Conservation (phyloP, 2,113 vertebrate genomes). For the Burhinus bistriatus region DNA sequence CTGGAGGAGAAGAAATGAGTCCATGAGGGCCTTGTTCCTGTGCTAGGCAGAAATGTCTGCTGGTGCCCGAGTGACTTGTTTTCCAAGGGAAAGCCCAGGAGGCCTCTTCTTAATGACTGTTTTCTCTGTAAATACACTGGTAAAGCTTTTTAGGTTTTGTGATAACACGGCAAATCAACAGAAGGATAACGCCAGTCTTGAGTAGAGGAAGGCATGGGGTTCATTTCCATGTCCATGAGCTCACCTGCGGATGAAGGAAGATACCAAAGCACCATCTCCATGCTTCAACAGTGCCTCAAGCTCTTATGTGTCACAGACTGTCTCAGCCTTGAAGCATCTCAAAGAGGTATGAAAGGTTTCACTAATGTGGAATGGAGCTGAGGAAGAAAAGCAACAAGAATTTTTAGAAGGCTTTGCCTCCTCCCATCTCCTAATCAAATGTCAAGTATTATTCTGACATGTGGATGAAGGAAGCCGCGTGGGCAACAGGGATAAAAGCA, state of each 20-base stretch:
- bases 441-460: neutral
- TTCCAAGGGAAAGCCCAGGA: neutral
- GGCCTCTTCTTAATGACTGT: neutral
- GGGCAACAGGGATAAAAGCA: neutral
- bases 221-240: neutral
- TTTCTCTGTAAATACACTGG: neutral
- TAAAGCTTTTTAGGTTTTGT: neutral
- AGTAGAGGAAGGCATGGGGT: neutral
- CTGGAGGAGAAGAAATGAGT: neutral
- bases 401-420: neutral
- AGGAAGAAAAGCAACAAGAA: neutral
- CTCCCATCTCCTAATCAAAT: neutral
- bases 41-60: neutral
- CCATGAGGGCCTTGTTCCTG: neutral
- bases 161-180: neutral
- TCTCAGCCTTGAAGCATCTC: neutral
- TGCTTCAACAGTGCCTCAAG: neutral
- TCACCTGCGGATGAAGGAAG: neutral
- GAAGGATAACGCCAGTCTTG: neutral
- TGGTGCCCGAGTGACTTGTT: neutral
- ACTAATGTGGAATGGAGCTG: neutral
- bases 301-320: neutral
- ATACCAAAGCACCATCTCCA: neutral
- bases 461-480: neutral
- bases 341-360: neutral